Evolutionary conservation across 2,888 invertebrate genomes (phyloP).

Genomic region (Punctoribates punctum): DNA sequence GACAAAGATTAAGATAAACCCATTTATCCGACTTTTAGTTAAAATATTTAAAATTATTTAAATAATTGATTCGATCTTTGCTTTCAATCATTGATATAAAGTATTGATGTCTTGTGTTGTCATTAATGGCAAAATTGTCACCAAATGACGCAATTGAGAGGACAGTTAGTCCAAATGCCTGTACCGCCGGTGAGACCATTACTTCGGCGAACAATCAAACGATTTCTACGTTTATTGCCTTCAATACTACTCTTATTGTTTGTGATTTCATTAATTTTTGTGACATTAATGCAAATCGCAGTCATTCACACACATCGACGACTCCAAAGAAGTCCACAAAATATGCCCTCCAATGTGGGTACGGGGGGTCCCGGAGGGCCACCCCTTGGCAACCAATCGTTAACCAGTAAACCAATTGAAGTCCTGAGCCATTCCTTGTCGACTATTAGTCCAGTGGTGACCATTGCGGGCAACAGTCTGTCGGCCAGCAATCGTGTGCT

Average conservation of each 20-base stretch:
- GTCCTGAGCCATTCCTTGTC: too few species aligned
- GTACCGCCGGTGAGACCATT: slow-evolving; percentile 48
- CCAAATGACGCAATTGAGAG: slow-evolving; percentile 24
- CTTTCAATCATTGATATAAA: too few species aligned
- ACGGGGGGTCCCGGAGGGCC: too few species aligned
- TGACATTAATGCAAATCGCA: slow-evolving; percentile 49
- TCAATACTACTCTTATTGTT: slow-evolving; percentile 47
- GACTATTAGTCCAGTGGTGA: not conserved
- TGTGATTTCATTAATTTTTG: slow-evolving; percentile 49
- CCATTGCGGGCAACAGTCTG: slow-evolving; percentile 11
- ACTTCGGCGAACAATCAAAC: slow-evolving; percentile 47
- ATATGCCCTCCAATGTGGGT: too few species aligned
- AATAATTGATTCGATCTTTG: too few species aligned
- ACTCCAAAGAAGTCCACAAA: slow-evolving; percentile 7
- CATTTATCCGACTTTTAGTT: too few species aligned
- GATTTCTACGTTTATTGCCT: slow-evolving; percentile 47
- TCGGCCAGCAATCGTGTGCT: not conserved
- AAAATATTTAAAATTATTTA: too few species aligned
- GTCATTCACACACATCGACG: slow-evolving; percentile 48
- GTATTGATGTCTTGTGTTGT: slow-evolving; percentile 26
- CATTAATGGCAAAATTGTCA: not conserved
- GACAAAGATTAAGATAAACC: too few species aligned
- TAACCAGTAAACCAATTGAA: too few species aligned
- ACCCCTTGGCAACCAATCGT: not conserved
- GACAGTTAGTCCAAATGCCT: slow-evolving; percentile 46